Evolutionary conservation across 2,113 vertebrate genomes (phyloP).

Genomic region (Nannospalax galili): DNA sequence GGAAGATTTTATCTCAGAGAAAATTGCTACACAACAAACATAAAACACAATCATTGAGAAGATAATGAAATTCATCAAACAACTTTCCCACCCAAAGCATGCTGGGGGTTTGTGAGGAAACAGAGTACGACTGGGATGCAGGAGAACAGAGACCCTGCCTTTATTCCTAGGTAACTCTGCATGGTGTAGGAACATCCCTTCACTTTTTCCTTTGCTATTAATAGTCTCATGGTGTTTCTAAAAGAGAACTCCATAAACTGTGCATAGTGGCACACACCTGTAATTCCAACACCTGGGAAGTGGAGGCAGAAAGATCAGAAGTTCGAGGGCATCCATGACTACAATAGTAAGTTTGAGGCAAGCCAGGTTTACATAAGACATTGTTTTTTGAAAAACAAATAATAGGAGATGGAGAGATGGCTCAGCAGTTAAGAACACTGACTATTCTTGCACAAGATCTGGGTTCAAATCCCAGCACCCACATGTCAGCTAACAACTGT

Average conservation of each 20-base stretch:
- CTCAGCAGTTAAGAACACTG: no score
- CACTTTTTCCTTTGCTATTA: not conserved
- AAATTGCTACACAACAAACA: no score
- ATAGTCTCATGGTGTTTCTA: not conserved
- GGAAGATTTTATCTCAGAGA: no score
- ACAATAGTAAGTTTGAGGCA: not conserved
- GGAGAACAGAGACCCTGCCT: not conserved
- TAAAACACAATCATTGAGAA: not conserved
- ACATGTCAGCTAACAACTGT: no score
- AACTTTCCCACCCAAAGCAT: not conserved
- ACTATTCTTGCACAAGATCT: no score
- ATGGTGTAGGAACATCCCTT: no score
- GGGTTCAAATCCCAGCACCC: no score
- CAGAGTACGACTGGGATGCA: not conserved
- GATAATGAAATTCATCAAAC: not conserved
- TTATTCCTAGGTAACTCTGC: not conserved
- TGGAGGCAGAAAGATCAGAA: not conserved
- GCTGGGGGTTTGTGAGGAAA: not conserved
- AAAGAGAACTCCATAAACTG: not conserved
- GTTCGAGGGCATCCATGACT: not conserved
- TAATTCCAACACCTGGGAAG: not conserved
- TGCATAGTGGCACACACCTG: no score
- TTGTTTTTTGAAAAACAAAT: no score
- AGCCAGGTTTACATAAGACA: no score
- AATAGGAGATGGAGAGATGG: no score